These are phyloP conservation scores for Aricia agestis DNA, from an alignment of 1,140 invertebrate genomes.

Conservation along the genomic window DNA sequence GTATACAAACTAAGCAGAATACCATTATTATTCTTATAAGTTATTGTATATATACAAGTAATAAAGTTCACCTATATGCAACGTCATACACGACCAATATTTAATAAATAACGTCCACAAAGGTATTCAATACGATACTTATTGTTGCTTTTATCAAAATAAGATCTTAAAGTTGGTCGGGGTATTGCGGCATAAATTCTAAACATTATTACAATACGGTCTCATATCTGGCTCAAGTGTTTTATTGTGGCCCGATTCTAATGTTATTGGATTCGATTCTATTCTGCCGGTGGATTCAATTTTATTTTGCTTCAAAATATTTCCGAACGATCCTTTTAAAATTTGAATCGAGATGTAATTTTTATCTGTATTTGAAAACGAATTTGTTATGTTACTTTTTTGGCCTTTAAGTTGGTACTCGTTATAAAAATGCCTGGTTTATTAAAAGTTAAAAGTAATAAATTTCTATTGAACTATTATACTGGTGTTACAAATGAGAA, in stretches of 20 bases:
- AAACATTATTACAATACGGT: conserved; percentile 23
- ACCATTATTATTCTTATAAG: no score
- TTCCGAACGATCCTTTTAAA: background rate
- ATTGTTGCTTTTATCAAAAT: conserved; percentile 8
- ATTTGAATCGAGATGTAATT: background rate
- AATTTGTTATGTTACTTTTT: no score
- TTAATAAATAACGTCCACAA: background rate
- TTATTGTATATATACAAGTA: no score
- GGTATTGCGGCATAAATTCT: conserved; percentile 26
- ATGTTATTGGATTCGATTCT: conserved; percentile 12
- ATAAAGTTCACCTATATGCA: no score
- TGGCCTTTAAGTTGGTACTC: no score
- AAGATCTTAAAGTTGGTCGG: conserved; percentile 8
- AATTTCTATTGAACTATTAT: no score
- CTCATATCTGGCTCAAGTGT: conserved; percentile 18
- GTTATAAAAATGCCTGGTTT: no score
- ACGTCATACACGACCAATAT: background rate
- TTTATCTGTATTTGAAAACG: background rate
- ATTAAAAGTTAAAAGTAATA: no score
- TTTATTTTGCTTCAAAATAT: conserved; percentile 9
- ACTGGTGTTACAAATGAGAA: no score
- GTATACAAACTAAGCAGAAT: no score
- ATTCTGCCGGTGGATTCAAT: conserved; percentile 2
- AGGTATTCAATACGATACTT: conserved; percentile 7
- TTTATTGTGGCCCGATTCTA: conserved; percentile 19